Conservation (phyloP, 2,797 vertebrate species). For the Pyrocephalus nanus region DNA sequence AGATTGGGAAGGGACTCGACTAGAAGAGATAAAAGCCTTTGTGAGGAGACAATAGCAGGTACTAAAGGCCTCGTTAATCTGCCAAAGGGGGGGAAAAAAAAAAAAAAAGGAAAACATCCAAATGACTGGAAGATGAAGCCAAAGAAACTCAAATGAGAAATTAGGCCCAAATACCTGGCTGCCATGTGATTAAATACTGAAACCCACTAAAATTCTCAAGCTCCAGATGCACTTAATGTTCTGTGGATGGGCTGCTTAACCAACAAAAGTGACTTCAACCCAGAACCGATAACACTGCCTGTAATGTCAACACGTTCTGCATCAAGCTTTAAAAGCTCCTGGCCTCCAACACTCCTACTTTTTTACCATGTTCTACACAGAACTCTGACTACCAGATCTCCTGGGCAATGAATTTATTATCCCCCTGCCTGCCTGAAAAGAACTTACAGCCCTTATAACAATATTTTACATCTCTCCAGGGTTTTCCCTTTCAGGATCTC, state of each 20-base stretch:
- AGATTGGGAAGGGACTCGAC: not conserved
- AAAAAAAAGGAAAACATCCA: not conserved
- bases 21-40: constrained; percentile 36
- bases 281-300: not conserved
- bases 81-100: not conserved
- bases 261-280: not conserved
- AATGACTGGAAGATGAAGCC: not conserved
- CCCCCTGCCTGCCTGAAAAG: constrained; percentile 50
- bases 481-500: constrained; percentile 29
- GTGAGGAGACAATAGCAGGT: not conserved
- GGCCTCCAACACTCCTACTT: not conserved
- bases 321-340: not conserved
- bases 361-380: not conserved
- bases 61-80: constrained; percentile 15
- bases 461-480: constrained; percentile 7
- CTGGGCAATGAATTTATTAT: constrained; percentile 47
- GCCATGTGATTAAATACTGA: not conserved
- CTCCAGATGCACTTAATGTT: not conserved
- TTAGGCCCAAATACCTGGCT: not conserved
- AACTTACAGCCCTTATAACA: constrained; percentile 36
- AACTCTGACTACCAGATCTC: constrained; percentile 24
- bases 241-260: not conserved
- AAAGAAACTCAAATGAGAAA: not conserved
- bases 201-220: not conserved
- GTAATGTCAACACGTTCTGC: not conserved